phyloP scores from a whole-genome alignment of 2,888 invertebrate species.

The Agrilus biguttatus region DNA sequence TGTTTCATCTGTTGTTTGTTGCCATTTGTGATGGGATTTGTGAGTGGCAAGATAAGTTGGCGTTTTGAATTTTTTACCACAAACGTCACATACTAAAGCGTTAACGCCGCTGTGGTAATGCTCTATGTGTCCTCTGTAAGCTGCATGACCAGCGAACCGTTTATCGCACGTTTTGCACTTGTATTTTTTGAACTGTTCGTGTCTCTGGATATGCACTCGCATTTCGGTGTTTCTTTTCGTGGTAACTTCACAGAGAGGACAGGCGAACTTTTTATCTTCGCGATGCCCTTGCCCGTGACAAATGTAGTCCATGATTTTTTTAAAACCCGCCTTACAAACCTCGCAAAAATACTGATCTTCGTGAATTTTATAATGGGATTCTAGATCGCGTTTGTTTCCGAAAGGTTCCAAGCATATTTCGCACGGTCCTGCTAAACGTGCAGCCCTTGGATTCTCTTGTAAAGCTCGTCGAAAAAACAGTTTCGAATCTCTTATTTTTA shows the following conservation, averaged over 20 bases:
- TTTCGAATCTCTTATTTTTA: constrained; percentile 2
- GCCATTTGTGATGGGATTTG: constrained; percentile 23
- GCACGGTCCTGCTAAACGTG: too few relatives aligned
- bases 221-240: constrained; percentile 9
- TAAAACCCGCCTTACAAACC: constrained; percentile 14
- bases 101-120: constrained; percentile 19
- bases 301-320: constrained; percentile 13
- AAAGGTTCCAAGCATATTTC: too few relatives aligned
- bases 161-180: constrained; percentile 20
- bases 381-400: too few relatives aligned
- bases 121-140: constrained; percentile 19
- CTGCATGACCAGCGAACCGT: constrained; percentile 15
- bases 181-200: constrained; percentile 14
- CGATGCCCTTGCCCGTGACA: constrained; percentile 9
- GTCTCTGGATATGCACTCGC: constrained; percentile 11
- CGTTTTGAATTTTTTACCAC: constrained; percentile 20
- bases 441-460: neutral
- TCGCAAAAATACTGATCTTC: constrained; percentile 15
- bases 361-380: constrained; percentile 7
- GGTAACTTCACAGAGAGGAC: constrained; percentile 8
- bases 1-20: constrained; percentile 28
- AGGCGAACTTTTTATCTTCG: constrained; percentile 6
- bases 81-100: constrained; percentile 20
- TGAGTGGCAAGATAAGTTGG: constrained; percentile 36
- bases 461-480: constrained; percentile 6